These are phyloP conservation scores for Austrofundulus limnaeus DNA, from an alignment of 2,113 vertebrate genomes.

Conservation along the genomic window DNA sequence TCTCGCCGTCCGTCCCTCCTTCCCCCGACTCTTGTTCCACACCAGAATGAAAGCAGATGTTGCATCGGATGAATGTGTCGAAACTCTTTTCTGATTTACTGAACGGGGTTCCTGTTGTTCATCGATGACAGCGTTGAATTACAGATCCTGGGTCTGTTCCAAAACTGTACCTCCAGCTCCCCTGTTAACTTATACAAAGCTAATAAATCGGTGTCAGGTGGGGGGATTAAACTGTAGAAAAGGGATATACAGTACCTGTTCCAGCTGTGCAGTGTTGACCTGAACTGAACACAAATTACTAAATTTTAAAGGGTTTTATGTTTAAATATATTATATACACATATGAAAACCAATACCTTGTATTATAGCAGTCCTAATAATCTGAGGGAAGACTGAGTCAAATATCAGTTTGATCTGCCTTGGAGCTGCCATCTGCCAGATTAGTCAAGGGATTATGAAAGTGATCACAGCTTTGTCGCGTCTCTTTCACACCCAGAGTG, in stretches of 20 bases:
- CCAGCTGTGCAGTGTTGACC: constrained; percentile 9
- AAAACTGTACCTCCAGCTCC: background rate
- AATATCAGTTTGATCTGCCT: constrained; percentile 49
- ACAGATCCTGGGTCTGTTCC: constrained; percentile 28
- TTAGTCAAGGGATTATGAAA: constrained; percentile 55
- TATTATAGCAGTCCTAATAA: constrained; percentile 27
- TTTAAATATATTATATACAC: background rate
- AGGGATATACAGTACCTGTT: constrained; percentile 36
- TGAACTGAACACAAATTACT: constrained; percentile 8
- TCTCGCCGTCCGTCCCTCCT: background rate
- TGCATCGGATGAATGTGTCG: constrained; percentile 20
- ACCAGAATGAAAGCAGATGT: constrained; percentile 68
- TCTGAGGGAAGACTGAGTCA: constrained; percentile 44
- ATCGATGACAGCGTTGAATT: constrained; percentile 62
- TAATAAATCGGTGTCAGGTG: constrained; percentile 3
- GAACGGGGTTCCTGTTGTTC: constrained; percentile 66
- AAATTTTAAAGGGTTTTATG: too few species aligned
- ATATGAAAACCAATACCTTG: background rate
- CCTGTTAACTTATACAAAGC: constrained; percentile 4
- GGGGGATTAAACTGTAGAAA: constrained; percentile 34
- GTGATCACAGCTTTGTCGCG: constrained; percentile 21
- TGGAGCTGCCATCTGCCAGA: constrained; percentile 48
- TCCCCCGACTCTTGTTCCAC: constrained; percentile 17
- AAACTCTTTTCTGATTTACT: constrained; percentile 57
- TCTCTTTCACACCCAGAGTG: constrained; percentile 14